Evolutionary conservation across 2,797 vertebrate genomes (phyloP).

Genomic region (Thamnophis elegans): DNA sequence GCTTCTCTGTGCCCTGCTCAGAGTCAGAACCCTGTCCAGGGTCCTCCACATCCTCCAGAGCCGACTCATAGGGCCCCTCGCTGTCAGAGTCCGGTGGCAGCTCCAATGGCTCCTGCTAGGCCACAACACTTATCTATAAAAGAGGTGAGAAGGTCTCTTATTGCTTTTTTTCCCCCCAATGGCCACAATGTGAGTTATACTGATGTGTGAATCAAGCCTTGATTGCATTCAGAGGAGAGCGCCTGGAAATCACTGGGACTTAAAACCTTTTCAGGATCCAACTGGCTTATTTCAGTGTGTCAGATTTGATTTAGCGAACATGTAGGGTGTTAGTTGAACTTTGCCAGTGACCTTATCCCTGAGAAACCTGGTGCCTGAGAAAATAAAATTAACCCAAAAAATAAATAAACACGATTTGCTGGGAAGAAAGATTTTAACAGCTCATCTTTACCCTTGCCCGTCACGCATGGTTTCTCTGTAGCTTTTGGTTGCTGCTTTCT

Average conservation of each 20-base stretch:
- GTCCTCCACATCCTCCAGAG: no score
- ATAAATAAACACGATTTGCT: background rate
- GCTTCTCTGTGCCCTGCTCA: no score
- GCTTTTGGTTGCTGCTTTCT: background rate
- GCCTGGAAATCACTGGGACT: background rate
- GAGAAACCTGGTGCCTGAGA: background rate
- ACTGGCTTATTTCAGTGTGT: background rate
- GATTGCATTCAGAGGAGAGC: background rate
- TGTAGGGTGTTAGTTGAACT: background rate
- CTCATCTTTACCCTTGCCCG: background rate
- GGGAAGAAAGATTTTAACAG: background rate
- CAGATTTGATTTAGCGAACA: background rate
- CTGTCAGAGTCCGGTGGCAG: no score
- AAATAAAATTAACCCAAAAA: background rate
- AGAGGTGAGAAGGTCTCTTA: slow-evolving; percentile 28
- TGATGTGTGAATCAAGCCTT: background rate
- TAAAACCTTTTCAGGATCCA: background rate
- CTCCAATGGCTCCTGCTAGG: no score
- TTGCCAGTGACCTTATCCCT: background rate
- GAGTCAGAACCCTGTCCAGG: no score
- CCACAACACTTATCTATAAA: no score
- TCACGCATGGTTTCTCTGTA: background rate
- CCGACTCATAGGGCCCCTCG: no score
- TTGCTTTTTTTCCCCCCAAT: background rate
- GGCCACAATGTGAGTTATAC: background rate